Conservation (phyloP, 2,113 vertebrate species). For the Ceuthmochares aereus region DNA sequence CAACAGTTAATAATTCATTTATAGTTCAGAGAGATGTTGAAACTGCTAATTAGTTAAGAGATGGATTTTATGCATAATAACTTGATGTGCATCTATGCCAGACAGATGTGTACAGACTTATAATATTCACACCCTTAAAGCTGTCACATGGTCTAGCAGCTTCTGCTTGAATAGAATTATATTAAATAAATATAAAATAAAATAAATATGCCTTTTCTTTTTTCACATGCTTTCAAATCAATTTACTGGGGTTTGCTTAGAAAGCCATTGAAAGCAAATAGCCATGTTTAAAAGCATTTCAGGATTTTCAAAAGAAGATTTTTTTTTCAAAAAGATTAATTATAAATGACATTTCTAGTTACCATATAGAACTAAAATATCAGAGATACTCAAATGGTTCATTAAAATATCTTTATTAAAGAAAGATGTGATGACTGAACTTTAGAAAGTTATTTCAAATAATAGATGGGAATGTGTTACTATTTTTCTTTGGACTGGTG, state of each 20-base stretch:
- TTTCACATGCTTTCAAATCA: neutral
- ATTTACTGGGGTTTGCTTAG: neutral
- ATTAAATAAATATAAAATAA: neutral
- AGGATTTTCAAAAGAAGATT: neutral
- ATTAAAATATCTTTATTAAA: neutral
- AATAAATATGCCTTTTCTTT: neutral
- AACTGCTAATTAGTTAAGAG: conserved; percentile 32
- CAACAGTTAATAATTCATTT: conserved; percentile 51
- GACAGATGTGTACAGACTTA: conserved; percentile 11
- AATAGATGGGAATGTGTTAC: neutral
- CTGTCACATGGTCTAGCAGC: neutral
- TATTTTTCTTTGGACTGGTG: neutral
- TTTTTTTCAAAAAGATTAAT: neutral
- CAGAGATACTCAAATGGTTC: neutral
- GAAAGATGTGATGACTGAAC: neutral
- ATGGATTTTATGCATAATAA: neutral
- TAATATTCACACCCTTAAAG: neutral
- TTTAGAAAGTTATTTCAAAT: neutral
- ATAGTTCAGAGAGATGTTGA: conserved; percentile 19
- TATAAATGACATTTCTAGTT: neutral
- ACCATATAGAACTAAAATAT: neutral
- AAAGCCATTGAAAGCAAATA: neutral
- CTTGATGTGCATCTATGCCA: neutral
- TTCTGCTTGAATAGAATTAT: neutral
- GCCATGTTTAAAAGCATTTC: neutral